A percentile compares a stretch with the other conserved stretches of the same genome.
phyloP scores from a whole-genome alignment of 64 coral and sea anemone species.

The Cladopsammia gracilis region DNA sequence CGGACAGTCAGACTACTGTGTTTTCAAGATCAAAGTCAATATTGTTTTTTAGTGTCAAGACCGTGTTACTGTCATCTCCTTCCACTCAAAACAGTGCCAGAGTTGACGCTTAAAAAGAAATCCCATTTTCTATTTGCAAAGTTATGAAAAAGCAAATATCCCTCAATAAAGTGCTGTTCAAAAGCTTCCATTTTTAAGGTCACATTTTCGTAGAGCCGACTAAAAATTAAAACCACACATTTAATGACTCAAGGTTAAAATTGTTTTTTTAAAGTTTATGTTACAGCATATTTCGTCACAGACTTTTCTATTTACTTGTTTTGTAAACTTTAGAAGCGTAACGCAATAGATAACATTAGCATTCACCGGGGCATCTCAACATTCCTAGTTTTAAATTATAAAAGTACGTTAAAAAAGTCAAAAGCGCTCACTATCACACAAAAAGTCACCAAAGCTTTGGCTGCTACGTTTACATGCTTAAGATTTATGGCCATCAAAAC shows the following conservation, averaged over 20 bases:
- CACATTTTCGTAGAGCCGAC: background rate
- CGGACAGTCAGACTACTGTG: background rate
- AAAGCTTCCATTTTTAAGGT: background rate
- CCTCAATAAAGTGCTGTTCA: background rate
- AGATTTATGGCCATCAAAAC: too few species aligned
- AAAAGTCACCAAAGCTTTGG: too few species aligned
- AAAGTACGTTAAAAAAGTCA: too few species aligned
- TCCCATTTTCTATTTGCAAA: background rate
- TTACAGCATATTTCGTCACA: slow-evolving; percentile 7
- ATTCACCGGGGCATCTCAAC: background rate
- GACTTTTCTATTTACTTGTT: background rate
- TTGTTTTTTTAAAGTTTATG: slow-evolving; percentile 2
- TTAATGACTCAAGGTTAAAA: slow-evolving; percentile 7
- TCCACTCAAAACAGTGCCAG: background rate
- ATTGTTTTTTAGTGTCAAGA: slow-evolving; percentile 38
- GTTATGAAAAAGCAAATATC: background rate
- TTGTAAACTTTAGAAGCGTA: slow-evolving; percentile 11
- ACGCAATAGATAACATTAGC: background rate
- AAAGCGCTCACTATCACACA: too few species aligned
- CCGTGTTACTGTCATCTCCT: slow-evolving; percentile 8
- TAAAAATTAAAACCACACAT: background rate
- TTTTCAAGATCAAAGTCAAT: slow-evolving; percentile 59
- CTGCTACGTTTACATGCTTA: too few species aligned
- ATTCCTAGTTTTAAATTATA: too few species aligned
- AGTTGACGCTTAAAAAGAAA: background rate